These are phyloP conservation scores for Neopelma chrysocephalum DNA, from an alignment of 2,797 vertebrate species.

Conservation along the genomic window DNA sequence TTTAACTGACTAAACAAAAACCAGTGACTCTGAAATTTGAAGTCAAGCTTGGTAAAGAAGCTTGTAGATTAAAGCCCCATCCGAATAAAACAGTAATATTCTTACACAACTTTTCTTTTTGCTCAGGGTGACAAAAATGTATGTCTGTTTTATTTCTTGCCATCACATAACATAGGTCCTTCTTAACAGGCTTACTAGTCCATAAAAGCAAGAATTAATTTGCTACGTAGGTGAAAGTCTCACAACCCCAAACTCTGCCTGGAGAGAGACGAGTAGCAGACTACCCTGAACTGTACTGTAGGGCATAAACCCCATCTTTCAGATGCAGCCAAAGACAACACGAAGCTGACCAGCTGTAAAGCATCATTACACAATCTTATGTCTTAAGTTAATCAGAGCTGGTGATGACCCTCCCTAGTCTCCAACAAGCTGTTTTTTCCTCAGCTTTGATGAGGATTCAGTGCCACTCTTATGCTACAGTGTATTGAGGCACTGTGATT, in stretches of 20 bases:
- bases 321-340: neutral
- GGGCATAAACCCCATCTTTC: neutral
- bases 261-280: neutral
- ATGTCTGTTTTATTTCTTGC: neutral
- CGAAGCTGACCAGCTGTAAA: neutral
- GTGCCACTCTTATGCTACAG: neutral
- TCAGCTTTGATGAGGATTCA: neutral
- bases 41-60: neutral
- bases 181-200: neutral
- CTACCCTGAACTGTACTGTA: neutral
- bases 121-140: neutral
- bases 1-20: neutral
- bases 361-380: neutral
- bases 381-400: neutral
- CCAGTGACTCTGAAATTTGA: neutral
- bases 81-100: neutral
- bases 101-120: neutral
- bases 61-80: neutral
- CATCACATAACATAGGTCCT: neutral
- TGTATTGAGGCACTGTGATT: neutral
- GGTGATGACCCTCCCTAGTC: neutral
- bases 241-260: neutral
- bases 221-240: neutral
- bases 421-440: neutral
- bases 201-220: neutral